Percentiles rank a stretch among this genome's conserved stretches.
These are phyloP conservation scores for Hemistola chrysoprasaria DNA, from an alignment of 2,888 invertebrate genomes.

Conservation along the genomic window DNA sequence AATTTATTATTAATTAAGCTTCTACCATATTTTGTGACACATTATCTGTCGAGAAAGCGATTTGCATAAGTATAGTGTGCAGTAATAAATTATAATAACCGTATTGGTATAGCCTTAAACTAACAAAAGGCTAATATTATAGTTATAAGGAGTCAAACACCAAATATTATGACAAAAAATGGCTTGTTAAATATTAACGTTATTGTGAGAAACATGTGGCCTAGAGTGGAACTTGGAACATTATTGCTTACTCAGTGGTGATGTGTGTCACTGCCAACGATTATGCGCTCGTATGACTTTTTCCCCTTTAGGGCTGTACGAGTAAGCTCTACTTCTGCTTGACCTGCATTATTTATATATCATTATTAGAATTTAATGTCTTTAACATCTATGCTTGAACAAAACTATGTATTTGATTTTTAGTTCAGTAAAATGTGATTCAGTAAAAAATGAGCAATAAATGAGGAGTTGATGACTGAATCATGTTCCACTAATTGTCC, in stretches of 20 bases:
- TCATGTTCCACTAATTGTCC: slow-evolving; percentile 19
- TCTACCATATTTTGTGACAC: not conserved
- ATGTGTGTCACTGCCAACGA: slow-evolving; percentile 72
- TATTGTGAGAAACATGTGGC: slow-evolving; percentile 55
- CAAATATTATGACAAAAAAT: slow-evolving; percentile 35
- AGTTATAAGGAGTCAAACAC: slow-evolving; percentile 9
- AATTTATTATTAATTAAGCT: too few species aligned
- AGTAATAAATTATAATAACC: not conserved
- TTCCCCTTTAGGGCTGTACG: slow-evolving; percentile 53
- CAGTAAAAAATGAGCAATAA: too few species aligned
- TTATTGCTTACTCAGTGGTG: slow-evolving; percentile 59
- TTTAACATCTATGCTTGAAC: too few species aligned
- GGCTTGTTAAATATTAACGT: slow-evolving; percentile 50
- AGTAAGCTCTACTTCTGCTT: slow-evolving; percentile 44
- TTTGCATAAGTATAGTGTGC: too few species aligned
- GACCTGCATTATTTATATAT: slow-evolving; percentile 34
- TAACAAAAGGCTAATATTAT: slow-evolving; percentile 12
- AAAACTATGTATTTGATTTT: too few species aligned
- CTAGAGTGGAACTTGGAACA: slow-evolving; percentile 45
- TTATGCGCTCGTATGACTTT: slow-evolving; percentile 58
- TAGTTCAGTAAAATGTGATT: too few species aligned
- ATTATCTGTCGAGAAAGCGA: not conserved
- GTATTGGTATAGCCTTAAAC: slow-evolving; percentile 11
- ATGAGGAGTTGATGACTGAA: slow-evolving; percentile 16
- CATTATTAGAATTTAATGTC: too few species aligned